Evolutionary conservation across 2,797 vertebrate species (phyloP).

Genomic region (Falco naumanni): DNA sequence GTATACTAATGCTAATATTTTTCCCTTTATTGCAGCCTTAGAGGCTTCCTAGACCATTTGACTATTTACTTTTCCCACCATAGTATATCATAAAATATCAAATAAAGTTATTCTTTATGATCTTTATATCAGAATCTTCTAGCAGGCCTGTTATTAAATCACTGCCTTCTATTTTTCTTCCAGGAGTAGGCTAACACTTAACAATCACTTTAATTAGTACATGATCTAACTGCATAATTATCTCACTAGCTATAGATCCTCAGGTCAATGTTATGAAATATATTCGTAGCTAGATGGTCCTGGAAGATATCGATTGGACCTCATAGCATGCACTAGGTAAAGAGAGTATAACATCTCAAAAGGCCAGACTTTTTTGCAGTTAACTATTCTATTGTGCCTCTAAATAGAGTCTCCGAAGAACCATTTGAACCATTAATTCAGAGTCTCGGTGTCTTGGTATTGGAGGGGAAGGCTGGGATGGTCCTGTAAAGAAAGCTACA

Average conservation of each 20-base stretch:
- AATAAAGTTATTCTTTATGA: not conserved
- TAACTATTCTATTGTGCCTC: not conserved
- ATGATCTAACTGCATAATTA: constrained; percentile 1
- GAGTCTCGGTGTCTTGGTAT: not conserved
- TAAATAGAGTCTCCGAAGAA: not conserved
- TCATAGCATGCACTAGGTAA: not conserved
- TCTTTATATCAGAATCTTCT: not conserved
- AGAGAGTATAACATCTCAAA: not conserved
- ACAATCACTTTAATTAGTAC: constrained; percentile 1
- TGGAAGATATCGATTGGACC: not conserved
- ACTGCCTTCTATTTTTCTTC: not conserved
- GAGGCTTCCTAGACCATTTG: not conserved
- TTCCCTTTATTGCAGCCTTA: not conserved
- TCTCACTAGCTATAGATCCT: not conserved
- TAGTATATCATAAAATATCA: not conserved
- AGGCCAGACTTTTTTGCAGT: not conserved
- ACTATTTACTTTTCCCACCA: not conserved
- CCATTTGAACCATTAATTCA: not conserved
- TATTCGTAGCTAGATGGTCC: not conserved
- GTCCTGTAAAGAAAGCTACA: not conserved
- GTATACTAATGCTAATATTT: not conserved
- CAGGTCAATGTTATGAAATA: not conserved
- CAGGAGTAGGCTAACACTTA: not conserved
- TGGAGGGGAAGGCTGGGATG: not conserved
- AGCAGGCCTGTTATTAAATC: not conserved